Evolutionary conservation across 1,140 invertebrate genomes (phyloP).

Genomic region (Chrysopa pallens): DNA sequence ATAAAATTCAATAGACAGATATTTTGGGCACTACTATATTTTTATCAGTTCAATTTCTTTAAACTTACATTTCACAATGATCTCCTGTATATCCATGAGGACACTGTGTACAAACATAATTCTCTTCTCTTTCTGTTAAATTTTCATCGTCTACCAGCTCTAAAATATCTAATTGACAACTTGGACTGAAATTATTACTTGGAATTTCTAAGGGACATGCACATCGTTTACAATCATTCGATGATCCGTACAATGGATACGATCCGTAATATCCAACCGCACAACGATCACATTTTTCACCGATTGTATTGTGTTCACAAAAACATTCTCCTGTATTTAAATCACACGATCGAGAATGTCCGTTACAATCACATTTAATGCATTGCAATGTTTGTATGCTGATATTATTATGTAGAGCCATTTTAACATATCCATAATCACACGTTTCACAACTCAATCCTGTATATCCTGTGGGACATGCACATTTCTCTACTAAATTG

Average conservation of each 20-base stretch:
- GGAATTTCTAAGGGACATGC: slow-evolving; percentile 61
- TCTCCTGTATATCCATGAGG: slow-evolving; percentile 76
- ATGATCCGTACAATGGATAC: slow-evolving; percentile 43
- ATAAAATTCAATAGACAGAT: too few relatives aligned
- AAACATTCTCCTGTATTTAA: slow-evolving; percentile 59
- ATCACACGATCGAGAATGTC: slow-evolving; percentile 71
- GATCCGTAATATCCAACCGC: slow-evolving; percentile 82
- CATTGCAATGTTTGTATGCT: slow-evolving; percentile 41
- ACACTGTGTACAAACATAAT: slow-evolving; percentile 78
- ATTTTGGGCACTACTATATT: too few relatives aligned
- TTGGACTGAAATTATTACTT: slow-evolving; percentile 77
- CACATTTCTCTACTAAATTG: slow-evolving; percentile 38
- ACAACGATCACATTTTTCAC: slow-evolving; percentile 69
- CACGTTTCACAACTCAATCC: slow-evolving; percentile 77
- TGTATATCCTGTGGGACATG: slow-evolving; percentile 43
- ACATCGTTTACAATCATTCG: slow-evolving; percentile 67
- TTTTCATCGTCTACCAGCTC: slow-evolving; percentile 22
- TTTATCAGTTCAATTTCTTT: not conserved
- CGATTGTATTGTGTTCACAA: slow-evolving; percentile 45
- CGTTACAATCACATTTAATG: slow-evolving; percentile 75
- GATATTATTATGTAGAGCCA: slow-evolving; percentile 36
- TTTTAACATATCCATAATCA: slow-evolving; percentile 64
- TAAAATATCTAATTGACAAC: slow-evolving; percentile 48
- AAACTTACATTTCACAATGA: slow-evolving; percentile 71
- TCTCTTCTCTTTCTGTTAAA: slow-evolving; percentile 8